Percentiles rank a stretch among this genome's conserved stretches.
These are phyloP conservation scores for Brachypterus glaber DNA, from an alignment of 2,888 invertebrate genomes.

Conservation along the genomic window DNA sequence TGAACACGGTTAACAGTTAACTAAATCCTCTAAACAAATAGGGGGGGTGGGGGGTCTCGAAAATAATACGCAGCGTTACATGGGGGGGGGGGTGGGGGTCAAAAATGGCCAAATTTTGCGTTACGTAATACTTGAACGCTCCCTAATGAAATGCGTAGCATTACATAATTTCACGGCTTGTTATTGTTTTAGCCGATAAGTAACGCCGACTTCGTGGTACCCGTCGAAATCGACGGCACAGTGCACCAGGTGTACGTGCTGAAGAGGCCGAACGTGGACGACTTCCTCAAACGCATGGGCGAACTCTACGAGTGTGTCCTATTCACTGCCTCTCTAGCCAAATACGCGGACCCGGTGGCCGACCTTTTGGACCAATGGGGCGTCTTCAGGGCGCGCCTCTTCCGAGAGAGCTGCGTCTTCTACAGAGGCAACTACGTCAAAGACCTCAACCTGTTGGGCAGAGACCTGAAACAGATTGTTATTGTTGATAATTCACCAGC, in stretches of 20 bases:
- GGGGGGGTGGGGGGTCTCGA: too few relatives aligned
- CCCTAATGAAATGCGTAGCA: too few relatives aligned
- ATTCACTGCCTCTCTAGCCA: conserved; percentile 97
- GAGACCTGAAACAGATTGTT: conserved; percentile 92
- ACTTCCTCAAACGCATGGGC: conserved; percentile 95
- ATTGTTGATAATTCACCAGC: conserved; percentile 99
- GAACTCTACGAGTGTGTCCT: conserved; percentile 98
- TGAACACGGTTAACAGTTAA: too few relatives aligned
- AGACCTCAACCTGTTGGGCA: conserved; percentile 94
- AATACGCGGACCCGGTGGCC: conserved; percentile 99
- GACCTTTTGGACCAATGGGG: conserved; percentile 96
- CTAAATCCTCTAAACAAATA: too few relatives aligned
- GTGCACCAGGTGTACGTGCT: conserved; percentile 98
- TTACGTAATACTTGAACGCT: too few relatives aligned
- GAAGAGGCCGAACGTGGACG: conserved; percentile 98
- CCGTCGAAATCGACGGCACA: conserved; percentile 98
- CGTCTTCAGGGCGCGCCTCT: conserved; percentile 90
- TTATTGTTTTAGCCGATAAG: conserved; percentile 77
- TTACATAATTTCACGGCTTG: too few relatives aligned
- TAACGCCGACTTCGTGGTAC: conserved; percentile 99
- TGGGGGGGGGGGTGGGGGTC: too few relatives aligned
- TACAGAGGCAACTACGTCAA: conserved; percentile 99
- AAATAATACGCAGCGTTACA: too few relatives aligned
- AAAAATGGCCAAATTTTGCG: too few relatives aligned
- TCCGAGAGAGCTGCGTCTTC: conserved; percentile 99